Evolutionary conservation across 2,113 vertebrate genomes (phyloP), one percentile per base, ranked within the genome.

Genomic region (Leptodactylus fuscus): DNA sequence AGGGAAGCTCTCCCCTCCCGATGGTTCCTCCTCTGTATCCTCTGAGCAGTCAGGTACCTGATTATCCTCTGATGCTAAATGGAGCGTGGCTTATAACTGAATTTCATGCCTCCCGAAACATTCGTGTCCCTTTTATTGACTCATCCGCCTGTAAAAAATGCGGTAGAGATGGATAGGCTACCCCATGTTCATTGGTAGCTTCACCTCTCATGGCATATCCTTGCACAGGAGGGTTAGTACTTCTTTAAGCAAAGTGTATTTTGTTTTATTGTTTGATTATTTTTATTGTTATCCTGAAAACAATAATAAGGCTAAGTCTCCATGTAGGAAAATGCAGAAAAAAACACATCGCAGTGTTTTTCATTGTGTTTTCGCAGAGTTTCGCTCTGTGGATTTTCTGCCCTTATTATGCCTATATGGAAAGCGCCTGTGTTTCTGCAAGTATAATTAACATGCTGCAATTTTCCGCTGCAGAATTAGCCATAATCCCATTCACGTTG

Each of bases 31-130:
- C 67, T 32, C 34, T 27, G 20, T 34, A 46, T 71, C 36, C 70
- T 27, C 24, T 80, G 49, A 70, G 62, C 75, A 70, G 76, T 80
- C 73, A 60, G 48, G 80, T 87, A 88, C 87, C 81, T 82, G 81
- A 87, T 44, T 79, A 71, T 70, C 49, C 49, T 88, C 38, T 69
- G 53, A 81, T 53, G 83, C 88, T 84, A 73, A 60, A 69, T 76
- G 75, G 44, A 90, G 67, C 2, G 29, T 82, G 87, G 88, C 62
- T 89, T 73, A 75, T 0, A 38, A 87, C 79, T 87, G 87, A 69
- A 88, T 88, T 90, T 90, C 87, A 87, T 87, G 86, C 84, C 87
- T 87, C 79, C 87, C 41, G 80, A 77, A 92, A 88, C 82, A 87
- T 84, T 82, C 88, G 55, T 85, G 58, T 88, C 77, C 60, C 87